Base-by-base conservation (phyloP, 2,888 invertebrate species). In the Sabatieria punctata region DNA sequence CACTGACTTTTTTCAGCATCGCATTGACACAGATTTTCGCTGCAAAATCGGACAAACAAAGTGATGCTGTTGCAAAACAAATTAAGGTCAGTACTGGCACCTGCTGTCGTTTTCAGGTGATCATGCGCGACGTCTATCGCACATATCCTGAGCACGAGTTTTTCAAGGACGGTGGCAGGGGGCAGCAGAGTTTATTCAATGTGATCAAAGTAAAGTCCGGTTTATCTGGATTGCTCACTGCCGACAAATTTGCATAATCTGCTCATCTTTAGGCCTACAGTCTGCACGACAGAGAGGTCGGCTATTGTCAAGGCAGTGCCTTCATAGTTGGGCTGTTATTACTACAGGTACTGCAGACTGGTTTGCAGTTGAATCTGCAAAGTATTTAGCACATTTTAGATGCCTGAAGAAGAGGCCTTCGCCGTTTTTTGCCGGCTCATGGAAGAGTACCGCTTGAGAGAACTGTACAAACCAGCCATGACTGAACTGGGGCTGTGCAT, bases 341-440 rank as follows among this genome's bases (percentile, higher is more conserved):
- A 26, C 89, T 97, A 86, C 91, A 91, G 79, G 86, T 85, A 38
- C 11, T 18, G n/a, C 18, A 41, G 11, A 15, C 6, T 11, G n/a
- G 8, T 15, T 11, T 11, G 30, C 30, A 8, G 30, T 30, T 30
- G 30, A 11, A n/a, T n/a, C n/a, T n/a, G 33, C n/a, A 33, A 33
- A 33, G n/a, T 33, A 33, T 33, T 33, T 33, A 33, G n/a, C 11
- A 33, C 11, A 33, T 53, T 57, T 46, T 69, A 89, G 83, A 95
- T 97, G 95, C 95, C 95, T 0, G 97, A 99, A 67, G 97, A 97
- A 67, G 97, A 99, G 70, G 86, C 95, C 1, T 99, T 97, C 69
- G 89, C 91, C 0, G 93, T 97, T 2, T 74, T 97, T 23, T 88
- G 95, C 11, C 85, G 86, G 67, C 78, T 93, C 56, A 93, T 93